Evolutionary conservation across 2,888 invertebrate species (phyloP).

Genomic region (Acleris literana): DNA sequence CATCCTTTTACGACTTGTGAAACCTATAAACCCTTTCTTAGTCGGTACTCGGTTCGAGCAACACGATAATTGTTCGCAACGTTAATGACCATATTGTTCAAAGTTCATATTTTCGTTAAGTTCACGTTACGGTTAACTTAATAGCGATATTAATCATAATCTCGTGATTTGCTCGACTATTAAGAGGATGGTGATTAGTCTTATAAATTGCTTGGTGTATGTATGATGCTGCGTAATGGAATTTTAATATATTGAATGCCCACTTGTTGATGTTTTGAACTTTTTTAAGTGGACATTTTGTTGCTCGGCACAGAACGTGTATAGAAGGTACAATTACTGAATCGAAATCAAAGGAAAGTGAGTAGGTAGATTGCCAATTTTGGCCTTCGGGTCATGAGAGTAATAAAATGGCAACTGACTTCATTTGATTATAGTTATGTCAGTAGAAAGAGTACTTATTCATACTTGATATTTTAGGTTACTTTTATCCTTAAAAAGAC

Average conservation of each 20-base stretch:
- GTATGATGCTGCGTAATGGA: conserved; percentile 53
- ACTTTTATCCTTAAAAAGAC: too few species aligned
- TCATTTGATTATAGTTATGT: too few species aligned
- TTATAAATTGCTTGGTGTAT: conserved; percentile 50
- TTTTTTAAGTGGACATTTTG: too few species aligned
- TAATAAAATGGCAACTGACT: too few species aligned
- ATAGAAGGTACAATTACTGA: too few species aligned
- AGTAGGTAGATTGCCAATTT: too few species aligned
- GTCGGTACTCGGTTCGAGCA: not conserved
- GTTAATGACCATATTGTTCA: conserved; percentile 20
- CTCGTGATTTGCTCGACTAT: conserved; percentile 59
- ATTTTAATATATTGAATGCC: conserved; percentile 56
- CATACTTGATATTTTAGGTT: too few species aligned
- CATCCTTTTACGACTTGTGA: conserved; percentile 12
- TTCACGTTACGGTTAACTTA: conserved; percentile 69
- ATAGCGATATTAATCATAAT: conserved; percentile 71
- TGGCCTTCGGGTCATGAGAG: too few species aligned
- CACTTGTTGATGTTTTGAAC: too few species aligned
- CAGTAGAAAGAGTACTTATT: too few species aligned
- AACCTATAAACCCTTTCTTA: conserved; percentile 4
- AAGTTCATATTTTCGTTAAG: conserved; percentile 13
- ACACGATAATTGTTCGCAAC: conserved; percentile 1
- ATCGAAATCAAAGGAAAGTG: too few species aligned
- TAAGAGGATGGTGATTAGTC: conserved; percentile 62
- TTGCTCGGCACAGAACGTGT: too few species aligned